Conservation (phyloP, 2,888 invertebrate species). For the Dolichomitus sp. region DNA sequence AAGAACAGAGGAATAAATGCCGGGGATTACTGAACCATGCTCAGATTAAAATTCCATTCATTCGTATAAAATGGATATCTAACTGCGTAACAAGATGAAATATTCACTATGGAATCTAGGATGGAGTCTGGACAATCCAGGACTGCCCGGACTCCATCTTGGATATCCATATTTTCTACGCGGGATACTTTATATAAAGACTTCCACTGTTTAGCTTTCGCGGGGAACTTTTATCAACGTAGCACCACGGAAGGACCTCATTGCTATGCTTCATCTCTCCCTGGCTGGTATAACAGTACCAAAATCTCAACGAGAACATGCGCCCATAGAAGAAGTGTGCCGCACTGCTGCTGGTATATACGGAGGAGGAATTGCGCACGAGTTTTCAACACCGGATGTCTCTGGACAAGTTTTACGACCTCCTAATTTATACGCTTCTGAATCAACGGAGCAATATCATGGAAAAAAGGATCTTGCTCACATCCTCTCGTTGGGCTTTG, state of each 20-base stretch:
- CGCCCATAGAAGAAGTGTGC: neutral
- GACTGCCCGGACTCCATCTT: no score
- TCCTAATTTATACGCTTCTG: constrained; percentile 69
- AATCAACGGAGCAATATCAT: constrained; percentile 59
- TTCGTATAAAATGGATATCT: neutral
- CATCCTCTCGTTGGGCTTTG: constrained; percentile 26
- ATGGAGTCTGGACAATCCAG: no score
- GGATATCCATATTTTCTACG: no score
- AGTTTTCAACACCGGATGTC: constrained; percentile 72
- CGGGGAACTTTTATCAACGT: neutral
- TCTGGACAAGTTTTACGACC: constrained; percentile 66
- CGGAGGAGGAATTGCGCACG: constrained; percentile 54
- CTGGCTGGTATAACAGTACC: constrained; percentile 18
- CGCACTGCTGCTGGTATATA: constrained; percentile 17
- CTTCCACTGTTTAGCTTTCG: neutral
- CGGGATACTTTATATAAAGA: neutral
- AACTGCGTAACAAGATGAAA: no score
- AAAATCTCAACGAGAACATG: constrained; percentile 39
- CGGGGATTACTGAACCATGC: neutral
- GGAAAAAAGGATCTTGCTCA: neutral
- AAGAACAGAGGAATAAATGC: neutral
- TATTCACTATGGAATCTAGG: no score
- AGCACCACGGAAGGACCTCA: constrained; percentile 30
- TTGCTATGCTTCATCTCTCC: constrained; percentile 25
- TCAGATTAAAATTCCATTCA: neutral